Conservation (phyloP, 2,888 invertebrate species). For the Tinea pellionella region DNA sequence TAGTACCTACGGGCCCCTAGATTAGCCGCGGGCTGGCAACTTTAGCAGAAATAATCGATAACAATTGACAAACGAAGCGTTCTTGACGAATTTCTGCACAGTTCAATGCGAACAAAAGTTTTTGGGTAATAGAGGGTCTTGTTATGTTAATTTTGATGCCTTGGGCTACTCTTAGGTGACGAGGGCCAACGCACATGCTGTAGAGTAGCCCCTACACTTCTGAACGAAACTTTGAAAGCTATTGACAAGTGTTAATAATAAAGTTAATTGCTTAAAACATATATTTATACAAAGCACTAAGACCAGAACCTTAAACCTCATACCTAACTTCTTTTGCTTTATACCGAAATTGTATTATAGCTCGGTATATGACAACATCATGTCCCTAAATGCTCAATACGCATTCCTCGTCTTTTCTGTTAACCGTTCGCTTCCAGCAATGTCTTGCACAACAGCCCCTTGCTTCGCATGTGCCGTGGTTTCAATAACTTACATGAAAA, state of each 20-base stretch:
- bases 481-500: too few relatives aligned
- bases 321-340: too few relatives aligned
- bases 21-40: constrained; percentile 58
- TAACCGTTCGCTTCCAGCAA: too few relatives aligned
- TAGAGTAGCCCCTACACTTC: not conserved
- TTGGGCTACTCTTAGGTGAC: constrained; percentile 26
- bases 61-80: constrained; percentile 69
- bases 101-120: constrained; percentile 46
- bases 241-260: not conserved
- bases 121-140: constrained; percentile 59
- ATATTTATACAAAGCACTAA: too few relatives aligned
- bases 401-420: too few relatives aligned
- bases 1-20: constrained; percentile 45
- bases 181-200: not conserved
- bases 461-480: too few relatives aligned
- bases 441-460: too few relatives aligned
- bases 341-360: too few relatives aligned
- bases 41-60: constrained; percentile 60
- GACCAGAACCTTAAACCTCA: too few relatives aligned
- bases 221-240: not conserved
- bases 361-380: too few relatives aligned
- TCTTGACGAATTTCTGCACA: constrained; percentile 59
- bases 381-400: too few relatives aligned
- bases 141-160: constrained; percentile 62
- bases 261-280: too few relatives aligned